Base-by-base conservation (phyloP, 1,140 invertebrate genomes). In the Polypedilum vanderplanki region DNA sequence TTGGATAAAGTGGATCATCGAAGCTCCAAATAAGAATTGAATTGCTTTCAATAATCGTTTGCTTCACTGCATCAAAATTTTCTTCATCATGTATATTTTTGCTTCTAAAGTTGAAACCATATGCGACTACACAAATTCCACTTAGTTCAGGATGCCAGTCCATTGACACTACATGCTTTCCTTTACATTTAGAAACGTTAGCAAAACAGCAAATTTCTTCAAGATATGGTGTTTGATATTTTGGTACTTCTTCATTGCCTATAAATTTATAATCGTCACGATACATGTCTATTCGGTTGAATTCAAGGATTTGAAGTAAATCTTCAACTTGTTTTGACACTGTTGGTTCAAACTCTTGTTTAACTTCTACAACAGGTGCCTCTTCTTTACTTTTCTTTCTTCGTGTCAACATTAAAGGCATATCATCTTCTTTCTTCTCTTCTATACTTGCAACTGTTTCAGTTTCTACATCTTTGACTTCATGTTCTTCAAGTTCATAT, bases 1-100 rank as follows among this genome's bases (percentile, higher is more conserved):
- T 91, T 65, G 90, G 90, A 75, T 86, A 82, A 1, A 93, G 80
- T 77, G 85, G 87, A 77, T 93, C 90, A 8, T 85, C 83, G 78
- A 91, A 88, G 76, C 89, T 90, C 91, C 91, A 93, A 73, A 92
- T 85, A 67, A 92, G 82, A 8, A 91, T 88, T 9, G 86, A 85
- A 82, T 90, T 89, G 17, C 87, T 81, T 1, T 86, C 83, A 77
- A 85, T 83, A 1, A 84, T 83, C 4, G 85, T 84, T 77, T 85
- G 83, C 76, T 86, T 80, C 24, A 88, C 85, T 77, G 85, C 78
- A 80, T 85, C 83, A 12, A 80, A 76, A 15, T 76, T 74, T 10
- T 80, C 79, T 73, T 79, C 78, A 78, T 83, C 67, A 77, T 80
- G 76, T 81, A 83, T 83, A 79, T 81, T 83, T 70, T 81, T 80